Percentiles rank a stretch among this genome's conserved stretches.
Evolutionary conservation across 2,888 invertebrate species (phyloP).

Genomic region (Serripes groenlandicus): DNA sequence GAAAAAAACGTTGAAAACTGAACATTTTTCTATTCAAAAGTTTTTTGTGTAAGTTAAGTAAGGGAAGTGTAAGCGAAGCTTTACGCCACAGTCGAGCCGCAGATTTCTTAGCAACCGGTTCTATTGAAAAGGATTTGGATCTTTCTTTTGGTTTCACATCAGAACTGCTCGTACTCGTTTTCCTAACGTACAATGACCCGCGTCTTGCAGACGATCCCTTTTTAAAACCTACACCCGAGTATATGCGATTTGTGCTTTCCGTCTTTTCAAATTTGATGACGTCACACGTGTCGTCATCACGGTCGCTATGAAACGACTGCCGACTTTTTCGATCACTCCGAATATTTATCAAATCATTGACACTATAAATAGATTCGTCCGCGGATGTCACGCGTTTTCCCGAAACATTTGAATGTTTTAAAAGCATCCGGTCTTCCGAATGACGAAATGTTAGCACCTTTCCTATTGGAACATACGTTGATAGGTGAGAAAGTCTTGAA

Average conservation of each 20-base stretch:
- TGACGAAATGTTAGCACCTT: not conserved
- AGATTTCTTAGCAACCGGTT: not conserved
- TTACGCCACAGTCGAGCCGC: not conserved
- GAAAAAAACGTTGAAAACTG: constrained; percentile 32
- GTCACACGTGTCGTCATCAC: not conserved
- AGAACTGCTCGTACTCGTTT: not conserved
- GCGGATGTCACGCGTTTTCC: not conserved
- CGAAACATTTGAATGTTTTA: not conserved
- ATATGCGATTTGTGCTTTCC: not conserved
- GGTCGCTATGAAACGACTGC: not conserved
- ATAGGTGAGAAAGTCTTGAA: not conserved
- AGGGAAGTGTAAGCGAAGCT: not conserved
- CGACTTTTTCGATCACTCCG: not conserved
- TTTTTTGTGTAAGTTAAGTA: constrained; percentile 7
- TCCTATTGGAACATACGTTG: not conserved
- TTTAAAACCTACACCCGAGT: not conserved
- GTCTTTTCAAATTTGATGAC: not conserved
- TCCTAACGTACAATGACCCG: not conserved
- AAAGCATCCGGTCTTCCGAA: not conserved
- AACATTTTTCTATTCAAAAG: not conserved
- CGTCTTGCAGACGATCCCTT: not conserved
- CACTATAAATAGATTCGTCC: not conserved
- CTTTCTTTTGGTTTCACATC: not conserved
- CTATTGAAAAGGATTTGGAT: not conserved
- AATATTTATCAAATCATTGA: not conserved